Base-by-base conservation (phyloP, 1,140 invertebrate species). In the Rhopalosiphum maidis region DNA sequence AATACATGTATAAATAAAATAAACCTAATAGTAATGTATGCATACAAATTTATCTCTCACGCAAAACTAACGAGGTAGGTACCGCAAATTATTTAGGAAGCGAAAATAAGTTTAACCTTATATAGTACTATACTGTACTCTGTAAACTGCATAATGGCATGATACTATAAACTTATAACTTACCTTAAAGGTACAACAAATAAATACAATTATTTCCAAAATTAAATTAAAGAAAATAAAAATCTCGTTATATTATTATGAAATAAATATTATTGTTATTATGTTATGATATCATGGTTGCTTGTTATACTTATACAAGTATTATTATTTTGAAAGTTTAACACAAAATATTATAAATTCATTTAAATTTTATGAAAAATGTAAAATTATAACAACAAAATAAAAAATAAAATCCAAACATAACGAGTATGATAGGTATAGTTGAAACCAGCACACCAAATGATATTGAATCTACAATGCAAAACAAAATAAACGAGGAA, bases 321-420 rank as follows among this genome's bases (percentile, higher is more conserved):
- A 83, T 83, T 41, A 23, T 83, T 41, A 83, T 83, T 83, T 83
- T 41, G 8, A 23, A 37, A 41, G 35, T 83, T 83, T 37, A 30
- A n/a, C n/a, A 35, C 60, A 5, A 15, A 68, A 77, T 4, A 77
- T 21, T 77, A 18, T 77, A 18, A 77, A 77, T 77, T n/a, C 15
- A 77, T 77, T 77, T 77, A 77, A 77, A n/a, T 77, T 77, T 77
- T 77, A n/a, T n/a, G n/a, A 77, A 77, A 68, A 68, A 68, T 68
- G 30, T 68, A 68, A 30, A 30, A 68, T 68, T 77, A 21, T 25
- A 87, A 87, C 15, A n/a, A 87, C 21, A 6, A 87, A 87, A 87
- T 48, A 87, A 7, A 21, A 88, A n/a, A 88, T n/a, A 46, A 48
- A 88, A 48, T 88, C n/a, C 15, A 35, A 22, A 88, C 46, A 22